Evolutionary conservation across 2,113 vertebrate genomes (phyloP), one percentile per base, ranked within the genome.

Genomic region (Castor canadensis): DNA sequence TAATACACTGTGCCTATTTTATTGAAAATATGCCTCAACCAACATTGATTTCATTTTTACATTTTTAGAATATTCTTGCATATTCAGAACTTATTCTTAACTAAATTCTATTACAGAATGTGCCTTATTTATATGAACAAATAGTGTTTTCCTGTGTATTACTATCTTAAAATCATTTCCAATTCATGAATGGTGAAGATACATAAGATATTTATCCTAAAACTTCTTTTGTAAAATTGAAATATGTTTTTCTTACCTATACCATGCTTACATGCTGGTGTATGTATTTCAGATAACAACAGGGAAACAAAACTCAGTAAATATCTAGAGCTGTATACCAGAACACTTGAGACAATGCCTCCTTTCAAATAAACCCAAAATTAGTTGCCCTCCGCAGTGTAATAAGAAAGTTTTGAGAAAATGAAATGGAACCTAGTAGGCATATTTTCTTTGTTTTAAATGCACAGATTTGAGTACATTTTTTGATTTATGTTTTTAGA

Each of bases 21-120:
- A 56, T 92, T 95, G 52, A 92, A 97, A 94, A 83, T 40, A 62
- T 66, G 85, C 38, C 32, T 87, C 77, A 95, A 60, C 91, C 32
- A 85, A 71, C 67, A 54, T 62, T 92, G 12, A 35, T 56, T 76
- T 94, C 28, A 80, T 66, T 75, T 72, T 88, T 86, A 79, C 73
- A 40, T 45, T 91, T 96, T 73, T 81, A 91, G 58, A 85, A 80
- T 76, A 47, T 76, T 86, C 95, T 71, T 95, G 30, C 43, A 49
- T 87, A 87, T 89, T 92, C 49, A 87, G 75, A 92, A 77, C 19
- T 93, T 79, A 72, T 10, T 79, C 19, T 86, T 69, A 89, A 82
- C 76, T 87, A 72, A 93, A 86, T 94, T 91, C 45, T 93, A 5
- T 89, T 87, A 77, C 43, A 71, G 13, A 92, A 6, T 35, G 2